Conservation (phyloP, 2,888 invertebrate genomes). For the Rhingia rostrata region DNA sequence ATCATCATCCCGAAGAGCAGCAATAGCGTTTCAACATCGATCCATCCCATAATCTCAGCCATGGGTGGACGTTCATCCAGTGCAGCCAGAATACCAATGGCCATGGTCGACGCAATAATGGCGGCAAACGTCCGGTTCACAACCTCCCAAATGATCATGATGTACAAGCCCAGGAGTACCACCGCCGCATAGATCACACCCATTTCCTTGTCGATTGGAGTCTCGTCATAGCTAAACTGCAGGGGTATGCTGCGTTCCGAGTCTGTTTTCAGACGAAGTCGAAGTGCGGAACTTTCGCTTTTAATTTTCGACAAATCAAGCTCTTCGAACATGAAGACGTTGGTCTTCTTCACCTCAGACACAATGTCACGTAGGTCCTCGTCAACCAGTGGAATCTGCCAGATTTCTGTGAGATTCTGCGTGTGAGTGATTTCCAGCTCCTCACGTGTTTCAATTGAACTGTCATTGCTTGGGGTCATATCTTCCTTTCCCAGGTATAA, state of each 20-base stretch:
- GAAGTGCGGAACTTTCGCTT: conserved; percentile 76
- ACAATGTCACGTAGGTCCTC: conserved; percentile 80
- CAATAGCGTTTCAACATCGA: conserved; percentile 88
- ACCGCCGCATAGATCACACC: conserved; percentile 89
- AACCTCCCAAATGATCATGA: conserved; percentile 90
- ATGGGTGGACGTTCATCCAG: conserved; percentile 88
- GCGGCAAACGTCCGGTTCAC: conserved; percentile 90
- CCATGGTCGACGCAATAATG: conserved; percentile 88
- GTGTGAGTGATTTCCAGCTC: conserved; percentile 53
- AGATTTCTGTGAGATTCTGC: conserved; percentile 75
- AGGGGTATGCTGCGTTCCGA: conserved; percentile 82
- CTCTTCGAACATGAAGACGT: conserved; percentile 77
- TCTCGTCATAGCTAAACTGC: conserved; percentile 85
- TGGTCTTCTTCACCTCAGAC: conserved; percentile 83
- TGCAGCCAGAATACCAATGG: conserved; percentile 88
- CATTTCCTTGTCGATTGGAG: conserved; percentile 86
- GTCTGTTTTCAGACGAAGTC: conserved; percentile 79
- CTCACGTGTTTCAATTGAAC: conserved; percentile 9
- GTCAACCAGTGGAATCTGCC: conserved; percentile 81
- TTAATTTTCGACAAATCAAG: conserved; percentile 71
- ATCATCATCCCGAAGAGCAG: conserved; percentile 92
- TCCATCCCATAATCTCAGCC: conserved; percentile 88
- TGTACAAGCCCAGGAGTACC: conserved; percentile 89
- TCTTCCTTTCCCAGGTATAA: conserved; percentile 70
- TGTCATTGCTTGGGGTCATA: conserved; percentile 32